phyloP scores from a whole-genome alignment of 2,888 invertebrate species.

The Panzeria rudis region DNA sequence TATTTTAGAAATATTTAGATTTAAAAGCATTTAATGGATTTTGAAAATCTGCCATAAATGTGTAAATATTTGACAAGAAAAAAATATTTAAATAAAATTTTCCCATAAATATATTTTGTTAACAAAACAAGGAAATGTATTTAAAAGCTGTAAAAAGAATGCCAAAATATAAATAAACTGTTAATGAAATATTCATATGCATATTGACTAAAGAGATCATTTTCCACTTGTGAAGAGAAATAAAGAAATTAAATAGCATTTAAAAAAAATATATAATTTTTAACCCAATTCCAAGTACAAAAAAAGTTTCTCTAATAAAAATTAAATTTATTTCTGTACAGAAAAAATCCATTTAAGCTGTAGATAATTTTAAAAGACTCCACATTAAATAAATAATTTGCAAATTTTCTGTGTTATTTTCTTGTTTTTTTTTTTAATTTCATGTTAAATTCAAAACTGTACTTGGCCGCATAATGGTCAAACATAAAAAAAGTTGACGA shows the following conservation, averaged over 20 bases:
- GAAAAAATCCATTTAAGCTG: not conserved
- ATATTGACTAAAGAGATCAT: conserved; percentile 1
- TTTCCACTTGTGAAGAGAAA: not conserved
- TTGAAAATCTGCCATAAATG: conserved; percentile 46
- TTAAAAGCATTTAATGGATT: conserved; percentile 70
- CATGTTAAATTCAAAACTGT: not conserved
- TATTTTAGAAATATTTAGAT: conserved; percentile 36
- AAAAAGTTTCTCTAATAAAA: not conserved
- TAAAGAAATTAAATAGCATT: not conserved
- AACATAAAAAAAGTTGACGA: not conserved
- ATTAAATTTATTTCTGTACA: not conserved
- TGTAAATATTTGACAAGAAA: conserved; percentile 6
- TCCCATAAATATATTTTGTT: conserved; percentile 22
- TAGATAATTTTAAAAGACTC: not conserved
- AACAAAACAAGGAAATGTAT: conserved; percentile 20
- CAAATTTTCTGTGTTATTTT: no score
- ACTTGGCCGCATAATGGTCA: not conserved
- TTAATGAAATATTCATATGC: conserved; percentile 12
- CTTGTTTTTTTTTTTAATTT: not conserved
- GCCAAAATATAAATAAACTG: not conserved
- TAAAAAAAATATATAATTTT: not conserved
- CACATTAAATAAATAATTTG: not conserved
- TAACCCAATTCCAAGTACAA: not conserved
- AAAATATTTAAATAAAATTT: not conserved
- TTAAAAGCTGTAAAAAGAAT: conserved; percentile 6